Conservation (phyloP, 2,113 vertebrate genomes). For the Thinocorus orbignyianus region DNA sequence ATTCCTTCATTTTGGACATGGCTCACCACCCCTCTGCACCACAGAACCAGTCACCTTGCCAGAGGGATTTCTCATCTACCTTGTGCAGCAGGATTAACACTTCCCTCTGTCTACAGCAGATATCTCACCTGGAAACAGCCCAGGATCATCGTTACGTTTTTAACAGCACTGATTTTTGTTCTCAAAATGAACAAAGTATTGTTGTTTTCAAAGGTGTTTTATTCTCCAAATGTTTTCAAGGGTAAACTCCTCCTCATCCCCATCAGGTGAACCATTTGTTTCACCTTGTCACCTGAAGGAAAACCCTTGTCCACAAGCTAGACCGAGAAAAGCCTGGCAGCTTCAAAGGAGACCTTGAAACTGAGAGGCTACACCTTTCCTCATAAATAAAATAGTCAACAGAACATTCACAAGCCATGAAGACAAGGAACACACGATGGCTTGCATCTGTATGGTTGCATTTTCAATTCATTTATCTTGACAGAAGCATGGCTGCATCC, state of each 20-base stretch:
- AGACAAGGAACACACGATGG: not conserved
- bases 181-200: not conserved
- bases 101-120: not conserved
- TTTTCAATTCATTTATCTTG: not conserved
- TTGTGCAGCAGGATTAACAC: not conserved
- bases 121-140: not conserved
- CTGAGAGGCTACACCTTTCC: not conserved
- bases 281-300: not conserved
- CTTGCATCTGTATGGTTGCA: not conserved
- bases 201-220: not conserved
- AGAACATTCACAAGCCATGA: not conserved
- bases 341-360: not conserved
- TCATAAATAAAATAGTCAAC: not conserved
- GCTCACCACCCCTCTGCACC: not conserved
- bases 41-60: not conserved
- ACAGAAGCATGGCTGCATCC: rapidly evolving
- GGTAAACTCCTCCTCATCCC: not conserved
- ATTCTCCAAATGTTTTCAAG: not conserved
- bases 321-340: not conserved
- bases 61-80: not conserved
- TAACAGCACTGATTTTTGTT: not conserved
- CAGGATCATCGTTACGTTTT: not conserved
- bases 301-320: not conserved
- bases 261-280: not conserved
- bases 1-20: not conserved